Conservation (phyloP, 2,113 vertebrate species). For the Phoenicopterus ruber region DNA sequence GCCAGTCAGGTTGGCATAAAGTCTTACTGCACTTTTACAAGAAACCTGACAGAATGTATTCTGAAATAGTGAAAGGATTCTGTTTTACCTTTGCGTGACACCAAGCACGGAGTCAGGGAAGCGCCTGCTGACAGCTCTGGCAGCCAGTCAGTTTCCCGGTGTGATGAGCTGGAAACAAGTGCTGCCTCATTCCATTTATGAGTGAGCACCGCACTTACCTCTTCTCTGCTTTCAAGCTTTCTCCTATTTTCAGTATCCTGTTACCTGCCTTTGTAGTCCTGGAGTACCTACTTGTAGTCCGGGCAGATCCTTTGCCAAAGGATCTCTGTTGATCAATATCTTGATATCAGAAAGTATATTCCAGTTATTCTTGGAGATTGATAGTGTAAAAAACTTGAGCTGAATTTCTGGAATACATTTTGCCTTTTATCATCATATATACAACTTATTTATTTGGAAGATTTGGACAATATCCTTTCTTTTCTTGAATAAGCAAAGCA, state of each 20-base stretch:
- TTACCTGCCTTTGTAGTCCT: background rate
- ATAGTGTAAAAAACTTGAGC: background rate
- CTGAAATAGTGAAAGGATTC: background rate
- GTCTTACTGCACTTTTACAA: background rate
- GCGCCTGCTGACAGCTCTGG: background rate
- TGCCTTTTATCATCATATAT: background rate
- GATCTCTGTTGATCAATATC: background rate
- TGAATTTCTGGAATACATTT: background rate
- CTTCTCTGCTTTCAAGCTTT: background rate
- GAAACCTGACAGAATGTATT: background rate
- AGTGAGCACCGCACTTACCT: background rate
- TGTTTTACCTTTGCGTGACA: background rate
- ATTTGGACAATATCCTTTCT: background rate
- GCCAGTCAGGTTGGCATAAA: background rate
- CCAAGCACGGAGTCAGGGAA: background rate
- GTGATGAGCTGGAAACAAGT: background rate
- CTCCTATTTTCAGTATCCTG: background rate
- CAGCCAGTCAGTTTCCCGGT: background rate
- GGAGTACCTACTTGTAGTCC: background rate
- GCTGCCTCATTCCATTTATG: background rate
- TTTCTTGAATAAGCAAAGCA: background rate
- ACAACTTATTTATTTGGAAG: fast-evolving
- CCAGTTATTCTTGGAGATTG: background rate
- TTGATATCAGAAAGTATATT: background rate
- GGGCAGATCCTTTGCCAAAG: background rate